Base-by-base conservation (phyloP, 2,797 vertebrate genomes). In the Micrastur ruficollis region DNA sequence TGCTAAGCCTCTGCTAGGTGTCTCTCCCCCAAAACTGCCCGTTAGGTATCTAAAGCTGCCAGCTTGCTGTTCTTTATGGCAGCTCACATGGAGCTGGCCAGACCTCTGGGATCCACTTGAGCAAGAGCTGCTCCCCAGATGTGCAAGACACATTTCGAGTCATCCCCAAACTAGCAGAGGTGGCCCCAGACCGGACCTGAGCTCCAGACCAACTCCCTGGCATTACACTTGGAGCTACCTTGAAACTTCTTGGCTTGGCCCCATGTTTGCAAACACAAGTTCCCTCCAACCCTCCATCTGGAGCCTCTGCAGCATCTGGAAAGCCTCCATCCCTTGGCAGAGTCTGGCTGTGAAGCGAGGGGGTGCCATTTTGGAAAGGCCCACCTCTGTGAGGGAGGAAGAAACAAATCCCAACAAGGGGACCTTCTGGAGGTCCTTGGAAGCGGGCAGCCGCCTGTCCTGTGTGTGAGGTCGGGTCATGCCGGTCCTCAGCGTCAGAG, bases 281-380 rank as follows among this genome's bases (percentile, higher is more conserved):
- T 63, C 47, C 53, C 49, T 70, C 66, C 79, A 95, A 11, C 55
- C 82, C 72, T 0, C 46, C 3, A 23, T 78, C 78, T 81, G 89
- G 68, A 96, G 88, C 71, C 81, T 75, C 52, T 18, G 52, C 75
- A 94, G 85, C 62, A 15, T 44, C 88, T 95, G 96, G 89, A 91
- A 83, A 85, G 25, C 19, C 40, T 92, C 78, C 74, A 82, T 2
- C 80, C 38, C 74, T 84, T 65, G 82, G 58, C 93, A 90, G 76
- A 47, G 23, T 58, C 93, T 73, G 81, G 36, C 76, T 4, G 7
- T 38, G 50, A 52, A 72, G 50, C 3, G 1, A 71, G 68, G 65
- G 67, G 70, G 8, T 91, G 72, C 82, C 83, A 80, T 88, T 95
- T 95, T 82, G 59, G 40, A 65, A 71, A 72, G 76, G 40, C 29